Evolutionary conservation across 2,797 vertebrate genomes (phyloP), one percentile per base, ranked within the genome.

Genomic region (Poeciliopsis presidionis): DNA sequence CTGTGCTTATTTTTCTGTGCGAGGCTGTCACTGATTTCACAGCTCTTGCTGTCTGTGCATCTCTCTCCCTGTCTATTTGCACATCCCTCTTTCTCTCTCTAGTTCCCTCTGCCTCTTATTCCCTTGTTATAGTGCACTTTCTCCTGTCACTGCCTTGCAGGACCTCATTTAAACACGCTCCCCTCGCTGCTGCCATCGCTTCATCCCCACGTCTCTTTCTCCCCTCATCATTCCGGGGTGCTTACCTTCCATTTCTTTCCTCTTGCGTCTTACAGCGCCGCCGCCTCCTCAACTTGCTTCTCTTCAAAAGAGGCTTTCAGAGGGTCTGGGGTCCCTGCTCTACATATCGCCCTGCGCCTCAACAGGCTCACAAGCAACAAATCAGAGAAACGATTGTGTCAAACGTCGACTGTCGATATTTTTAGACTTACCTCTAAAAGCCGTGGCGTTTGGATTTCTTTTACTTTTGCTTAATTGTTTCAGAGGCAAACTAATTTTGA

Each of bases 291-390:
- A 22, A 51, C 49, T 22, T 65, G 46, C 76, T 78, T 69, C 78
- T 89, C 89, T 94, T 95, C 90, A 92, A 91, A 91, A 91, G 85
- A 73, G 77, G 65, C 88, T 89, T 89, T 81, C 78, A 78, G 80
- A 46, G 47, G 88, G 73, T 63, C 88, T 90, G 84, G 76, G 90
- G 91, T 94, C 83, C 84, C 86, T 79, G 88, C 87, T 82, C 77
- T 87, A 81, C 82, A 84, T 77, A 79, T 63, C 79, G 88, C 89
- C 89, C 91, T 76, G 51, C 22, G 36, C n/a, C n/a, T 47, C 41
- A 57, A 75, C 72, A 78, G 72, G 72, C 69, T 73, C 43, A 46
- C 18, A 63, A 57, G 46, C 51, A 43, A 43, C 2, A 63, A 63
- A 69, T 43, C 20, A 33, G 59, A 18, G 7, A 25, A 43, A 67